phyloP scores from a whole-genome alignment of 2,888 invertebrate species.

The Thalpophila matura region DNA sequence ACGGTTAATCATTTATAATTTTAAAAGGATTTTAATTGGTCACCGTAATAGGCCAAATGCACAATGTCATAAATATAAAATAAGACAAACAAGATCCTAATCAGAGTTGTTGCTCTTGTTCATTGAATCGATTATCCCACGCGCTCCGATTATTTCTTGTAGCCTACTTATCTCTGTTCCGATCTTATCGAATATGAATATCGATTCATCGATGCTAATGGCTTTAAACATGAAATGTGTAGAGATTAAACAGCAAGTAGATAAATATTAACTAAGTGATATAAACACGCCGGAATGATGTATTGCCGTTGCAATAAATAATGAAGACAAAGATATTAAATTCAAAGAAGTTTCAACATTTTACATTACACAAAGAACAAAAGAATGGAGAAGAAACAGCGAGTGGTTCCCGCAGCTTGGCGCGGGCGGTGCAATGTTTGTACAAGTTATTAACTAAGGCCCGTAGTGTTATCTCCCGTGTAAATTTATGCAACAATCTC shows the following conservation, averaged over 20 bases:
- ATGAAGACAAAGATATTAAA: constrained; percentile 65
- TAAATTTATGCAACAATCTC: constrained; percentile 76
- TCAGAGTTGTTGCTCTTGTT: constrained; percentile 77
- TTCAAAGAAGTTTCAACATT: constrained; percentile 63
- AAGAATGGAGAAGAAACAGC: constrained; percentile 63
- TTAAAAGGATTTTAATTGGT: constrained; percentile 27
- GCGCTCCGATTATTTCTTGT: constrained; percentile 76
- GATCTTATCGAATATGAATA: constrained; percentile 77
- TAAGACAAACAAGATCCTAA: constrained; percentile 76
- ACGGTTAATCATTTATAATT: neutral
- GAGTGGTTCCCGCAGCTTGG: constrained; percentile 55
- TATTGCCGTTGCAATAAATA: constrained; percentile 63
- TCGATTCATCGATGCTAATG: constrained; percentile 70
- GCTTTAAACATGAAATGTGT: constrained; percentile 53
- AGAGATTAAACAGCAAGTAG: constrained; percentile 38
- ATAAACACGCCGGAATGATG: constrained; percentile 52
- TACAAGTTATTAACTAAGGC: constrained; percentile 57
- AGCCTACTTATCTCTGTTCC: constrained; percentile 71
- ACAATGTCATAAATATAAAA: constrained; percentile 66
- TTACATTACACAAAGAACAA: constrained; percentile 63
- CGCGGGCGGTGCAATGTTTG: constrained; percentile 51
- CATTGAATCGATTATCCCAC: constrained; percentile 83
- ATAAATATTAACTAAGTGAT: constrained; percentile 45
- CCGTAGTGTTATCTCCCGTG: constrained; percentile 57
- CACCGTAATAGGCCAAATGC: constrained; percentile 45